Percentiles rank a stretch among this genome's conserved stretches.
These are phyloP conservation scores for Heliocidaris tuberculata DNA, from an alignment of 35 echinoderm and acorn worm genomes.

Conservation along the genomic window DNA sequence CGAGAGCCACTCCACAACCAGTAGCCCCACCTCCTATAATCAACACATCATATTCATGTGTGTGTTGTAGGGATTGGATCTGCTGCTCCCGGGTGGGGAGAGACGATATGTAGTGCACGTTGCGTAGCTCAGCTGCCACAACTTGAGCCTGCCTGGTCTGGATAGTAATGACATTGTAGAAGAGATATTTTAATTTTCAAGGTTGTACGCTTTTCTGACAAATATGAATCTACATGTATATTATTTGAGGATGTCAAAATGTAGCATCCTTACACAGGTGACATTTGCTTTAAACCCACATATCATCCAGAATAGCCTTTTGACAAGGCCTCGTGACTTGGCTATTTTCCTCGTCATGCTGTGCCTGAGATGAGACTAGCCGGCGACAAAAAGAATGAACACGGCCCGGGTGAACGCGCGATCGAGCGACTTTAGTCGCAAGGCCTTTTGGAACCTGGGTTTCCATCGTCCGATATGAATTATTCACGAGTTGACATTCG, in stretches of 20 bases:
- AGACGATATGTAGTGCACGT: constrained; percentile 49
- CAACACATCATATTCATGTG: constrained; percentile 90
- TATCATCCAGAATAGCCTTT: too few species aligned
- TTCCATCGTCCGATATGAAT: too few species aligned
- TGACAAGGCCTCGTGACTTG: too few species aligned
- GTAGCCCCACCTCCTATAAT: constrained; percentile 96
- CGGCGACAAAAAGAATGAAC: too few species aligned
- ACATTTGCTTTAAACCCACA: too few species aligned
- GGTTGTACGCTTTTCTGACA: neutral
- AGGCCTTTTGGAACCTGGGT: too few species aligned
- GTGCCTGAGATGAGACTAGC: too few species aligned
- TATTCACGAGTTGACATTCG: too few species aligned
- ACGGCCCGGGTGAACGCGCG: too few species aligned
- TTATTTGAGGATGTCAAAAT: neutral
- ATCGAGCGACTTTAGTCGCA: too few species aligned
- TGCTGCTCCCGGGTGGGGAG: constrained; percentile 86
- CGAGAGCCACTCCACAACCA: constrained; percentile 91
- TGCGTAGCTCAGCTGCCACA: constrained; percentile 82
- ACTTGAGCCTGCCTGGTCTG: constrained; percentile 86
- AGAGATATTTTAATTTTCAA: neutral
- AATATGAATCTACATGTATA: neutral
- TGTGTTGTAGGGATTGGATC: constrained; percentile 76
- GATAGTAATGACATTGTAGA: neutral
- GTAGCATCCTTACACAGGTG: neutral
- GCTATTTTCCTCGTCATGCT: too few species aligned